Evolutionary conservation across 2,797 vertebrate species (phyloP).

Genomic region (Smutsia gigantea): DNA sequence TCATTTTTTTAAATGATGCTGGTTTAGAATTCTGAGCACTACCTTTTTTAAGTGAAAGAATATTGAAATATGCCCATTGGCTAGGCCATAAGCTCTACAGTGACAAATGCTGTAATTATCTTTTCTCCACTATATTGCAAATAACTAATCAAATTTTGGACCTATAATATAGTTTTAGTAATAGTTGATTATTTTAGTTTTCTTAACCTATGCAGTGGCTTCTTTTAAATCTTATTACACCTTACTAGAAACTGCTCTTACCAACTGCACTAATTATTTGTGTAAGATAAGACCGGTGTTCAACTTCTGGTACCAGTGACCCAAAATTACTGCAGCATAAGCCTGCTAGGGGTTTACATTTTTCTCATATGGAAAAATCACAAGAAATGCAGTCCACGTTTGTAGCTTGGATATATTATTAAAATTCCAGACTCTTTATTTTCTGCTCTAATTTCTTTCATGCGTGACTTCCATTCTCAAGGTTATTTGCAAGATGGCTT

Average conservation of each 20-base stretch:
- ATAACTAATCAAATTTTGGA: not conserved
- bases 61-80: not conserved
- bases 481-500: not conserved
- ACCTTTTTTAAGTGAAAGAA: not conserved
- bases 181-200: not conserved
- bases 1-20: not conserved
- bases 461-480: not conserved
- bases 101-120: not conserved
- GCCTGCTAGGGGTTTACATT: not conserved
- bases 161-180: not conserved
- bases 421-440: not conserved
- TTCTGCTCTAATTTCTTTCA: not conserved
- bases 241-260: not conserved
- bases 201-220: not conserved
- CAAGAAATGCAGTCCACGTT: not conserved
- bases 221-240: not conserved
- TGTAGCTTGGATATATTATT: not conserved
- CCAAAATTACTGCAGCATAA: not conserved
- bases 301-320: not conserved
- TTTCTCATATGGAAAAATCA: not conserved
- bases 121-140: not conserved
- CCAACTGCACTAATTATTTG: not conserved
- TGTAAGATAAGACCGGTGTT: not conserved
- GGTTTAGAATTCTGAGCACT: not conserved
- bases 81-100: not conserved